These are phyloP conservation scores for Notothenia coriiceps DNA, from an alignment of 2,113 vertebrate species.

Conservation along the genomic window DNA sequence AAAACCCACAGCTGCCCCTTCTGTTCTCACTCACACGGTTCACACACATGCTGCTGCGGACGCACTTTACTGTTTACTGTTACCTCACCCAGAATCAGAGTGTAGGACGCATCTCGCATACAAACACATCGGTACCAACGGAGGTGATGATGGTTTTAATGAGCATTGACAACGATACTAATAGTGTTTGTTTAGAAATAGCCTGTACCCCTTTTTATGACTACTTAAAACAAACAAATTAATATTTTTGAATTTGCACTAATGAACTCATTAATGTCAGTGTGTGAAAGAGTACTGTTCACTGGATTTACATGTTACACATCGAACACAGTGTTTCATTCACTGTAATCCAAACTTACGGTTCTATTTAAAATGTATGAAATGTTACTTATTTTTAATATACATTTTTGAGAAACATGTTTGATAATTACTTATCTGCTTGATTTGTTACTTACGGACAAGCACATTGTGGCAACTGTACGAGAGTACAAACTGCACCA, in stretches of 20 bases:
- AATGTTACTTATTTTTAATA: slow-evolving; percentile 52
- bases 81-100: slow-evolving; percentile 35
- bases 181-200: no score
- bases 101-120: slow-evolving; percentile 3
- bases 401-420: slow-evolving; percentile 25
- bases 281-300: slow-evolving; percentile 24
- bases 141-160: slow-evolving; percentile 25
- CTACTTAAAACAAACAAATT: slow-evolving; percentile 19
- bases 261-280: slow-evolving; percentile 18
- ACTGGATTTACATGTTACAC: slow-evolving; percentile 33
- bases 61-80: slow-evolving; percentile 74
- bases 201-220: no score
- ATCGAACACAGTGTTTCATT: slow-evolving; percentile 33
- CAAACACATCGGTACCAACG: slow-evolving; percentile 4
- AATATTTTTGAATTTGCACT: slow-evolving; percentile 35
- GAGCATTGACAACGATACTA: not conserved
- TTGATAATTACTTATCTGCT: slow-evolving; percentile 22
- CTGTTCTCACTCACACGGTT: slow-evolving; percentile 64
- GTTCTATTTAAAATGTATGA: slow-evolving; percentile 53
- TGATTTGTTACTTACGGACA: slow-evolving; percentile 26
- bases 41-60: slow-evolving; percentile 66
- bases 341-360: slow-evolving; percentile 28
- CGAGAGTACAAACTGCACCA: not conserved
- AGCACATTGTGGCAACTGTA: slow-evolving; percentile 19
- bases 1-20: slow-evolving; percentile 79